Conservation (phyloP, 2,797 vertebrate species). For the Falco peregrinus region DNA sequence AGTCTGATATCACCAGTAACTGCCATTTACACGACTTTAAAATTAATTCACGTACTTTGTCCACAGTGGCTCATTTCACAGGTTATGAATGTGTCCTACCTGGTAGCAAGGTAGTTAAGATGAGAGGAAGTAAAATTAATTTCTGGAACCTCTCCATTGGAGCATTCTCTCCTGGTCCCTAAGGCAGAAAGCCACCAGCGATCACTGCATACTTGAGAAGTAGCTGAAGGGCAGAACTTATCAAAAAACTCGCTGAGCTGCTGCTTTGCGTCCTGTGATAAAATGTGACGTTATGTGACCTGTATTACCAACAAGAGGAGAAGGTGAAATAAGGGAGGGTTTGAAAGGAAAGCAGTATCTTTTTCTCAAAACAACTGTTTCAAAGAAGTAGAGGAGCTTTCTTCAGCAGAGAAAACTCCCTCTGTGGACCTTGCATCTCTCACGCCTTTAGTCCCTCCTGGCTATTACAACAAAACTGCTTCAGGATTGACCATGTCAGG, state of each 20-base stretch:
- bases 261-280: not conserved
- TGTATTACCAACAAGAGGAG: not conserved
- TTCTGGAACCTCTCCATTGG: constrained; percentile 62
- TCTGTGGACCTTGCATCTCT: not conserved
- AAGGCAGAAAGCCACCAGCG: constrained; percentile 6
- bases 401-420: not conserved
- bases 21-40: not conserved
- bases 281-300: not conserved
- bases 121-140: constrained; percentile 13
- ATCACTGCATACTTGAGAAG: not conserved
- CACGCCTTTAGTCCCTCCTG: not conserved
- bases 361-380: not conserved
- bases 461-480: not conserved
- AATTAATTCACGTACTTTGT: not conserved
- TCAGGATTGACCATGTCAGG: not conserved
- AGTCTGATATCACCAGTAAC: not conserved
- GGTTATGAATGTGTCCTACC: constrained; percentile 10
- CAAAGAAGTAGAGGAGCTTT: not conserved
- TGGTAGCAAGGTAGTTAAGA: constrained; percentile 32
- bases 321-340: not conserved
- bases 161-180: constrained; percentile 43
- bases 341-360: not conserved
- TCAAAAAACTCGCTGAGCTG: not conserved
- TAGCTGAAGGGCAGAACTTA: not conserved
- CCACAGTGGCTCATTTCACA: rapidly evolving